Percentiles rank a stretch among this genome's conserved stretches.
phyloP scores from a whole-genome alignment of 1,140 invertebrate species.

The Drosophila arizonae region DNA sequence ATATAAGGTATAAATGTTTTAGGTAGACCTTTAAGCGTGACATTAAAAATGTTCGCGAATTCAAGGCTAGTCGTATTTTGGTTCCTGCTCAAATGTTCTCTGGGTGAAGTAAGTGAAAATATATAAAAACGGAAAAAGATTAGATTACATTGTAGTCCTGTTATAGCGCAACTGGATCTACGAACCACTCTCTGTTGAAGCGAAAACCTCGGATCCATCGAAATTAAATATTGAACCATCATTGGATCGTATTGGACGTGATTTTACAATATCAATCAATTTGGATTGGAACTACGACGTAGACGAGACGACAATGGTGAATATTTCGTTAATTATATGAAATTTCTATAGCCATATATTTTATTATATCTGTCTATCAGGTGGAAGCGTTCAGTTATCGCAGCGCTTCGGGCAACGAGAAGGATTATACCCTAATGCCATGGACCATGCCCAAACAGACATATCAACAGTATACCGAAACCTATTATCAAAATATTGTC shows the following conservation, averaged over 20 bases:
- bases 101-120: conserved; percentile 27
- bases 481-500: conserved; percentile 49
- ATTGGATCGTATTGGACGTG: conserved; percentile 28
- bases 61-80: conserved; percentile 11
- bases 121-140: neutral
- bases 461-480: conserved; percentile 30
- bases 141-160: neutral
- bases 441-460: conserved; percentile 37
- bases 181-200: conserved; percentile 36
- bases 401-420: conserved; percentile 50
- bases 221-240: neutral
- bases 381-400: conserved; percentile 40
- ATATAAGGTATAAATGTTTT: neutral
- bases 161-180: conserved; percentile 58
- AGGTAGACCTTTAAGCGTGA: neutral
- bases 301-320: conserved; percentile 37
- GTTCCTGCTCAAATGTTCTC: neutral
- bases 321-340: neutral
- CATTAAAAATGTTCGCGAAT: neutral
- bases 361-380: conserved; percentile 9
- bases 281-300: conserved; percentile 34
- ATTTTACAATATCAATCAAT: conserved; percentile 5
- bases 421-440: conserved; percentile 51
- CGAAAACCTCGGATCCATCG: conserved; percentile 25
- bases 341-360: neutral